Evolutionary conservation across 2,113 vertebrate species (phyloP), one percentile per base, ranked within the genome.

Genomic region (Amphilophus citrinellus): DNA sequence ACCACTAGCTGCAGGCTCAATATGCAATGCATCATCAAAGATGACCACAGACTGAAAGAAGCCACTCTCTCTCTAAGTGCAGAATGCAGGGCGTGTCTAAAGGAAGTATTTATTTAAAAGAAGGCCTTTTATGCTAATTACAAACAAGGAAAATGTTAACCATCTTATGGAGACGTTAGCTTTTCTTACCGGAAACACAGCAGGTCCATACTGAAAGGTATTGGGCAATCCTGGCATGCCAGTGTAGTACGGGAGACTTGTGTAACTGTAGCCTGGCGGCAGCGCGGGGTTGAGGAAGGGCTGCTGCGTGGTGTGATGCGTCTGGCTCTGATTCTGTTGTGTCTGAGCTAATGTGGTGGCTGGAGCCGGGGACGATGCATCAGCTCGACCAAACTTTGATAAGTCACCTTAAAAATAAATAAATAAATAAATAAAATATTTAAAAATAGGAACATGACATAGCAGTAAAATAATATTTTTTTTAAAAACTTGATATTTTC

Each of bases 251-350:
- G 98, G 98, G 94, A 99, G 97, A 92, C 98, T 99, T 85, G 98
- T 99, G 92, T 99, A 99, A 95, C 98, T 99, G 97, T 99, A 99
- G 92, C 98, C 98, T 4, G 98, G 98, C 17, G 98, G 98, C 94
- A 99, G 96, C 39, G 97, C 98, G 0, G 98, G 98, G 93, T 98
- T 99, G 77, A 99, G 97, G 96, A 99, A 99, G 65, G 98, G 97
- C 96, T 99, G 98, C 96, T 99, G 98, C 0, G 98, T 96, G 88
- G 97, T 97, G 93, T 99, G 98, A 91, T 99, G 98, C 2, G 97
- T 97, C 95, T 99, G 98, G 1, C 96, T 97, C 94, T 99, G 98
- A 94, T 96, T 98, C 96, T 99, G 98, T 90, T 99, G 98, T 0
- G 97, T 97, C 85, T 99, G 98, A 7, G 98, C 97, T 95, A 99